These are phyloP conservation scores for Chrysoperla carnea DNA, from an alignment of 1,140 invertebrate species.

Conservation along the genomic window DNA sequence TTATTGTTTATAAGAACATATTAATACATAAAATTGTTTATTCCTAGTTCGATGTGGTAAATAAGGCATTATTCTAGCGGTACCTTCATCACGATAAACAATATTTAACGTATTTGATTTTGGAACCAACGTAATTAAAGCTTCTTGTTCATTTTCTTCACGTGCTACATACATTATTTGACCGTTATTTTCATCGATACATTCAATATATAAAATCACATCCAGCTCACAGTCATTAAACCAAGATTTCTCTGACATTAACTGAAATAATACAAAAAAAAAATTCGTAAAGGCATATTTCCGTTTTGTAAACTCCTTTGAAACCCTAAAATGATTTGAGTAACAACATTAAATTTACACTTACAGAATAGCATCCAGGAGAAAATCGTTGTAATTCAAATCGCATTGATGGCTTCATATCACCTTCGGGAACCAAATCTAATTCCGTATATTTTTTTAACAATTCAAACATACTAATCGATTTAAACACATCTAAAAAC, in stretches of 20 bases:
- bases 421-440: conserved; percentile 22
- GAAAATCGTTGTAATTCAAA: conserved; percentile 49
- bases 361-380: conserved; percentile 40
- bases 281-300: not conserved
- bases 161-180: conserved; percentile 30
- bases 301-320: conserved; percentile 1
- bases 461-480: conserved; percentile 31
- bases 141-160: conserved; percentile 22
- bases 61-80: conserved; percentile 43
- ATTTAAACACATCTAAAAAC: conserved; percentile 30
- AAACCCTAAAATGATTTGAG: no score
- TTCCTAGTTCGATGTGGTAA: conserved; percentile 28
- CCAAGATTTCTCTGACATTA: conserved; percentile 25
- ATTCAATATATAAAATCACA: conserved; percentile 34
- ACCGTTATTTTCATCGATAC: conserved; percentile 24
- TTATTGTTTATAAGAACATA: conserved; percentile 30
- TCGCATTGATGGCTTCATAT: conserved; percentile 24
- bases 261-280: conserved; percentile 14
- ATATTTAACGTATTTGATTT: conserved; percentile 44
- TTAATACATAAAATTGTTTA: conserved; percentile 29
- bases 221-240: conserved; percentile 32
- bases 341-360: no score
- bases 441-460: conserved; percentile 45
- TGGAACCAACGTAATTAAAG: conserved; percentile 30
- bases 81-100: conserved; percentile 42